Percentiles rank a stretch among this genome's conserved stretches.
These are phyloP conservation scores for Eulemur mongoz DNA, from an alignment of 2,797 vertebrate species.

Conservation along the genomic window DNA sequence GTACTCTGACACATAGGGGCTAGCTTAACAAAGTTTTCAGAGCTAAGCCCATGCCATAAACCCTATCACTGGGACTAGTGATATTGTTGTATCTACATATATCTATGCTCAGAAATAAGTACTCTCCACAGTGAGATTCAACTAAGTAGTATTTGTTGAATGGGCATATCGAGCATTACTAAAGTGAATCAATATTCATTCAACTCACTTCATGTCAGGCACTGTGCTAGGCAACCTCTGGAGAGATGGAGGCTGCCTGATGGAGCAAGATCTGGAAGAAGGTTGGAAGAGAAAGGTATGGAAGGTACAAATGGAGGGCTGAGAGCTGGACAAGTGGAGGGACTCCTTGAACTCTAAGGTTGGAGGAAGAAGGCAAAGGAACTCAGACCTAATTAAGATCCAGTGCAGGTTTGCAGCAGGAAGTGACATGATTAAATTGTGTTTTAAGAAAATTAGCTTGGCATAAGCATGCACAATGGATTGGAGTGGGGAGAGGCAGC, in stretches of 20 bases:
- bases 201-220: conserved; percentile 1
- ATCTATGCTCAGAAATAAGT: conserved; percentile 9
- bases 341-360: conserved; percentile 36
- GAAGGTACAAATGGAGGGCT: background rate
- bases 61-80: background rate
- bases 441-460: conserved; percentile 76
- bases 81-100: background rate
- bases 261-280: background rate
- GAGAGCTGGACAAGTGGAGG: background rate
- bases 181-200: conserved; percentile 38
- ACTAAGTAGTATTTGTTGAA: conserved; percentile 35
- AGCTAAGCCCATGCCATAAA: background rate
- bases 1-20: background rate
- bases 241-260: background rate
- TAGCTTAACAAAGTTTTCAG: conserved; percentile 34
- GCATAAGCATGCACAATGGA: conserved; percentile 31
- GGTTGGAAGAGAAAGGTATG: background rate
- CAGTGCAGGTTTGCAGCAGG: conserved; percentile 48
- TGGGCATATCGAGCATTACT: background rate
- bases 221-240: background rate
- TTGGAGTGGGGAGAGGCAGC: background rate
- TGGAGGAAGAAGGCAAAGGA: background rate
- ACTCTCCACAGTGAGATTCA: background rate
- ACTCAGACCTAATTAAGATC: conserved; percentile 58
- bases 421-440: conserved; percentile 53